phyloP scores from a whole-genome alignment of 1,140 invertebrate genomes.

The Periplaneta americana region DNA sequence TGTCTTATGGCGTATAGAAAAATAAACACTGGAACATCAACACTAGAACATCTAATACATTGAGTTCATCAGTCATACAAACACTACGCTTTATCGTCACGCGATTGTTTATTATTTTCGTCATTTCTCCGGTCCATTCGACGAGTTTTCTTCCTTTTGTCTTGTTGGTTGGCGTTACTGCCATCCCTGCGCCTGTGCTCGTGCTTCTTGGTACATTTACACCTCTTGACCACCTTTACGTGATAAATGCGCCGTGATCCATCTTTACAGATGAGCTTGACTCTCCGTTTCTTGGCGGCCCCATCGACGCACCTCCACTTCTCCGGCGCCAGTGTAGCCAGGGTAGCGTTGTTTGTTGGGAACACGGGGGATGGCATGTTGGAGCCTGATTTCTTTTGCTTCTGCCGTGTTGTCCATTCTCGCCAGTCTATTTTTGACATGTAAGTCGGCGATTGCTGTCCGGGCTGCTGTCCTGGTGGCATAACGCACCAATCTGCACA shows the following conservation, averaged over 20 bases:
- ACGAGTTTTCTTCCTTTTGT: not conserved
- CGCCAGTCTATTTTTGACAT: not conserved
- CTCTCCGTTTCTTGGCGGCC: not conserved
- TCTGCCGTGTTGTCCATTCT: not conserved
- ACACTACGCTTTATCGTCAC: not conserved
- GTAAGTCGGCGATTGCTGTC: not conserved
- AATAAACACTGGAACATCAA: too few species aligned
- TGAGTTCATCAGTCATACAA: too few species aligned
- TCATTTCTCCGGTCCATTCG: not conserved
- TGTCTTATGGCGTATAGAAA: too few species aligned
- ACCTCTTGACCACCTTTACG: constrained; percentile 14
- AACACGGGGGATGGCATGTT: not conserved
- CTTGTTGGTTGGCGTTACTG: not conserved
- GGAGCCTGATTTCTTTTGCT: not conserved
- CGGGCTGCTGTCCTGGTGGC: not conserved
- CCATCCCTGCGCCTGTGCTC: not conserved
- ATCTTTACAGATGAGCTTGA: constrained; percentile 14
- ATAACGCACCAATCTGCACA: constrained; percentile 21
- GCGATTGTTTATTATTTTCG: too few species aligned
- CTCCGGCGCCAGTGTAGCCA: not conserved
- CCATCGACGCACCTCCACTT: constrained; percentile 14
- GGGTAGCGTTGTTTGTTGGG: not conserved
- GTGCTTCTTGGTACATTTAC: constrained; percentile 8
- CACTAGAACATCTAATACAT: too few species aligned
- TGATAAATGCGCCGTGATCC: constrained; percentile 10